Evolutionary conservation across 2,888 invertebrate species (phyloP), one percentile per base, ranked within the genome.

Genomic region (Diachrysia chrysitis): DNA sequence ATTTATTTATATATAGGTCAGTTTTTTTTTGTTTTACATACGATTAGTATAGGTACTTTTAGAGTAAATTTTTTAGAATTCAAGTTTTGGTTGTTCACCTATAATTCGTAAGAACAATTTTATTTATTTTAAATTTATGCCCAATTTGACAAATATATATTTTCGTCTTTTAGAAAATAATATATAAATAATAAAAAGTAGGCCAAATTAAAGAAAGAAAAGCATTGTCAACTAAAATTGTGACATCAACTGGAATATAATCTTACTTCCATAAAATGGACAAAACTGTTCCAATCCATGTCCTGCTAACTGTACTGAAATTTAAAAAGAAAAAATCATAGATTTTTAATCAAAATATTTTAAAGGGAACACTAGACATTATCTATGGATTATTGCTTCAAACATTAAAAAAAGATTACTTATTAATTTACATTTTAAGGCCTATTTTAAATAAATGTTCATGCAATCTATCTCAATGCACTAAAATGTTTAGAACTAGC

Each of bases 251-350:
- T 82, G 81, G 79, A 79, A 73, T 67, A 85, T 83, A 78, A 51
- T 90, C 95, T 94, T 95, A 95, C 95, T 93, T 94, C 94, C 93
- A 94, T 78, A 93, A 63, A 87, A 90, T 83, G 76, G 89, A 90
- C 75, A 94, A 81, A 77, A 92, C 84, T 91, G 86, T 90, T 87
- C 93, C 92, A 88, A 93, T 85, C 93, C 94, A 92, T 90, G 90
- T 90, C 87, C 91, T 88, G 91, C 88, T 89, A 85, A 93, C 83
- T 87, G 89, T 82, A 90, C 93, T 94, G 94, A 87, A 94, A 93
- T 89, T 82, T 74, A 85, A 86, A 90, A 89, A 83, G 82, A 80
- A 82, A 75, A 78, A 76, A 74, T 66, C 68, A 80, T 78, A 60
- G 79, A 69, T 54, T 70, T 69, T 73, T 48, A 62, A 64, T 66